Evolutionary conservation across 2,113 vertebrate genomes (phyloP).

Genomic region (Caretta caretta): DNA sequence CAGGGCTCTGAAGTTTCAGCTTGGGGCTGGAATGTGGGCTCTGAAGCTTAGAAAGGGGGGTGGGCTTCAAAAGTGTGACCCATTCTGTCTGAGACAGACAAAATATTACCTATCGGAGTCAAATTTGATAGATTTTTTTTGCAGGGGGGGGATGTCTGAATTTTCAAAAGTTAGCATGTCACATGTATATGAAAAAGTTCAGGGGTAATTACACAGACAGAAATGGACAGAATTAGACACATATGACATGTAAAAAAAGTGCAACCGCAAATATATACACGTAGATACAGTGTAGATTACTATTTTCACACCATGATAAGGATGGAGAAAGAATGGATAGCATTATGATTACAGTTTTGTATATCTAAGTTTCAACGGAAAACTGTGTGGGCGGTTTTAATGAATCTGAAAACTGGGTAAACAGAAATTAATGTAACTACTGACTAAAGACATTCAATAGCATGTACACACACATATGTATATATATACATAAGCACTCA

Average conservation of each 20-base stretch:
- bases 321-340: neutral
- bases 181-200: neutral
- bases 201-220: rapidly evolving
- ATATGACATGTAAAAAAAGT: neutral
- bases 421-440: neutral
- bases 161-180: neutral
- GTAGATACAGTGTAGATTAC: neutral
- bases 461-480: neutral
- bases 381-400: neutral
- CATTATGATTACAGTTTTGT: neutral
- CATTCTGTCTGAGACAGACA: neutral
- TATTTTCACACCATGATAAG: neutral
- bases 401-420: neutral
- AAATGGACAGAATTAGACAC: neutral
- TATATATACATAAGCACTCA: neutral
- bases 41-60: too few species aligned
- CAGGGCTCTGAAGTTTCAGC: too few species aligned
- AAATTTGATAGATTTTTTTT: neutral
- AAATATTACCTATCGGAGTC: neutral
- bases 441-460: neutral
- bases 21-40: too few species aligned
- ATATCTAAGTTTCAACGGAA: neutral
- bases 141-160: neutral
- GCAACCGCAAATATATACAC: too few species aligned
- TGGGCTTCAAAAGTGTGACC: neutral